Evolutionary conservation across 2,113 vertebrate species (phyloP), one percentile per base, ranked within the genome.

Genomic region (Carassius auratus): DNA sequence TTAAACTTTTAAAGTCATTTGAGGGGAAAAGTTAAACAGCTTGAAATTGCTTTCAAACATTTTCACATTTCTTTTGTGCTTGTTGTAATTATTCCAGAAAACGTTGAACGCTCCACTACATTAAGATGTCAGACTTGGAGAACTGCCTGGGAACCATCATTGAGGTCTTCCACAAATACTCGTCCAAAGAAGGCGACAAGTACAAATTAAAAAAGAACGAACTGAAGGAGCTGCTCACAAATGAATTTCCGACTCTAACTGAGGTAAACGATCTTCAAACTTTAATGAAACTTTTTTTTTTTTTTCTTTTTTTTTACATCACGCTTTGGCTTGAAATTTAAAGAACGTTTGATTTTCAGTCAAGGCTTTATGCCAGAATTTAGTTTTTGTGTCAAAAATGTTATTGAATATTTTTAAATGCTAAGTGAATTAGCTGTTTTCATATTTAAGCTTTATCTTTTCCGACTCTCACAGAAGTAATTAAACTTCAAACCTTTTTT

Each of bases 201-300:
- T 95, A 95, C 91, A 97, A 96, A 64, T 93, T 97, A 90, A 97
- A 96, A 93, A 97, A 97, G 71, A 95, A 92, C 0, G 95, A 97
- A 85, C 93, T 97, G 85, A 97, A 96, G 90, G 95, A 96, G 3
- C 94, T 97, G 86, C 95, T 96, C 52, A 94, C 95, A 52, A 93
- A 94, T 0, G 95, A 97, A 87, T 90, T 97, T 81, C 90, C 93
- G 0, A 93, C 94, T 0, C 95, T 97, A 80, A 91, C 96, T 23
- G 91, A 92, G 68, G 95, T 96, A 75, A 48, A 42, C 48, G 2
- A 21, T 42, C 74, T 50, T 50, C 57, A 38, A 69, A 38, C 64
- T n/a, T 36, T 36, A 33, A n/a, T n/a, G 9, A 8, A 61, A 61
- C 21, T n/a, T 61, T 8, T 10, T 10, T 57, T 19, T 55, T 57